phyloP scores from a whole-genome alignment of 2,797 vertebrate species.

The Calcarius lapponicus region DNA sequence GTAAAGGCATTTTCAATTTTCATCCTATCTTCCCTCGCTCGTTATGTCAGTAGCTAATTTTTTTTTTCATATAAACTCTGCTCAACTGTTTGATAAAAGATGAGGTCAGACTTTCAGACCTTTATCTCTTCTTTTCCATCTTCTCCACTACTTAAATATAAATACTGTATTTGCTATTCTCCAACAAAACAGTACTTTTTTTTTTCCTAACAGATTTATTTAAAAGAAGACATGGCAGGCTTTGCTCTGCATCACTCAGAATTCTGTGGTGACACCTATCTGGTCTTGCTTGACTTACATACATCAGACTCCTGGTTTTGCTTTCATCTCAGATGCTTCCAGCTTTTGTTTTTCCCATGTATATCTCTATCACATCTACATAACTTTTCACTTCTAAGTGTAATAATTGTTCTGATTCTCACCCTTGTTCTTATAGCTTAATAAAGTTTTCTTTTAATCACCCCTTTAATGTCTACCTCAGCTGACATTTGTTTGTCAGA shows the following conservation, averaged over 20 bases:
- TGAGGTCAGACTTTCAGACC: neutral
- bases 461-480: neutral
- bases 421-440: neutral
- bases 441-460: neutral
- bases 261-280: neutral
- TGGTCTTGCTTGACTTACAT: neutral
- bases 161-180: neutral
- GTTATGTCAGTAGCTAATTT: constrained; percentile 8
- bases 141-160: neutral
- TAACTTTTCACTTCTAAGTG: neutral
- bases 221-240: neutral
- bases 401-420: neutral
- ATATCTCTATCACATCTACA: neutral
- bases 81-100: constrained; percentile 8
- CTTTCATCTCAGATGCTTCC: neutral
- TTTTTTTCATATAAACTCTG: constrained; percentile 15
- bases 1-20: constrained; percentile 36
- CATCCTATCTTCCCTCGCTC: neutral
- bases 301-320: neutral
- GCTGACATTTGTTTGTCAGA: neutral
- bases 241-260: neutral
- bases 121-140: neutral
- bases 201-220: neutral
- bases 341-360: neutral
- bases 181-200: neutral